These are phyloP conservation scores for Oreocharis arfaki DNA, from an alignment of 2,113 vertebrate species.

Conservation along the genomic window DNA sequence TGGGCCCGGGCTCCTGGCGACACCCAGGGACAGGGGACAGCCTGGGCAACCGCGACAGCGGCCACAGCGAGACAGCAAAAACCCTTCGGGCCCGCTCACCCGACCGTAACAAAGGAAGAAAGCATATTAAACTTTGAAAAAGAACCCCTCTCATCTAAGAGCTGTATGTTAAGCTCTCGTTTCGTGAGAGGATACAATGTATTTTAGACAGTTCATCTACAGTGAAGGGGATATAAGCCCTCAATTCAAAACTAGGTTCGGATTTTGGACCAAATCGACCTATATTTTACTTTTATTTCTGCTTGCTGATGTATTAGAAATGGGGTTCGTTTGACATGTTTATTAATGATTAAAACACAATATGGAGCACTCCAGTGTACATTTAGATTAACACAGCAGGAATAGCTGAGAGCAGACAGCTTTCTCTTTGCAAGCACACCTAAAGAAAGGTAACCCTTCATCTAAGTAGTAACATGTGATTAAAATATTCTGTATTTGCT, in stretches of 20 bases:
- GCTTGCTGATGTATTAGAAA: background rate
- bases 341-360: background rate
- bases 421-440: background rate
- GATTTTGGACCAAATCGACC: background rate
- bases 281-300: background rate
- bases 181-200: background rate
- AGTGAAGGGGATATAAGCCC: background rate
- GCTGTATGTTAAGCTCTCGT: background rate
- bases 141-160: background rate
- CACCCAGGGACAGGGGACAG: constrained; percentile 42
- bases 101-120: background rate
- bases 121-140: background rate
- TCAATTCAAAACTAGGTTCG: background rate
- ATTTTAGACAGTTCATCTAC: background rate
- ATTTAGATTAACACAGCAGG: background rate
- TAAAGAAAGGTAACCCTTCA: background rate
- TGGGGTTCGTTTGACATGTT: background rate
- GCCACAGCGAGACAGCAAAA: background rate
- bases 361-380: background rate
- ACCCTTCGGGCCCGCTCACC: background rate
- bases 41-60: background rate
- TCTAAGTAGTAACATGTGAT: background rate
- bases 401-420: background rate
- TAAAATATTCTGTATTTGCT: background rate
- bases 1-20: background rate